Conservation (phyloP, 2,888 invertebrate species). For the Diplazon laetatorius region DNA sequence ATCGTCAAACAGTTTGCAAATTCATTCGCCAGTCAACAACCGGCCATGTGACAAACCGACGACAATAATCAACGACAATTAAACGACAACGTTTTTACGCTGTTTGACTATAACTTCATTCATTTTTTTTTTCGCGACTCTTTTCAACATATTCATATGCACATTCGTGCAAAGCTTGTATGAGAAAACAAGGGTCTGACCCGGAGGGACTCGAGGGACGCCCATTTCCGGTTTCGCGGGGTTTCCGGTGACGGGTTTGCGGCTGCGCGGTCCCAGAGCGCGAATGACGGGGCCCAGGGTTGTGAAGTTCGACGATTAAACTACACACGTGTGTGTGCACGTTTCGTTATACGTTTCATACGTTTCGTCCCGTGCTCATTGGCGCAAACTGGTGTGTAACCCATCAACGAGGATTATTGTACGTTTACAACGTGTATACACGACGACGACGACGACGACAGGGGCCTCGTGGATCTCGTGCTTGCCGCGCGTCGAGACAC, state of each 20-base stretch:
- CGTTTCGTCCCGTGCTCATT: slow-evolving; percentile 11
- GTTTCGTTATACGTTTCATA: too few relatives aligned
- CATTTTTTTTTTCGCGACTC: too few relatives aligned
- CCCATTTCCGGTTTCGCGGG: slow-evolving; percentile 71
- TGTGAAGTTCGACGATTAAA: slow-evolving; percentile 59
- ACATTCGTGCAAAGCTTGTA: too few relatives aligned
- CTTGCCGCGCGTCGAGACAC: slow-evolving; percentile 66
- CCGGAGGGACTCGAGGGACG: slow-evolving; percentile 55
- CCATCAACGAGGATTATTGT: slow-evolving; percentile 47
- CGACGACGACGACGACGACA: slow-evolving; percentile 60
- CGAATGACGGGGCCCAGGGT: slow-evolving; percentile 43
- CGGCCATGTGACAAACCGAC: too few relatives aligned
- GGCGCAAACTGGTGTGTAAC: too few relatives aligned
- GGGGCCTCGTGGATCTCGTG: too few relatives aligned
- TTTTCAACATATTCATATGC: too few relatives aligned
- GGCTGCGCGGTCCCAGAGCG: slow-evolving; percentile 13
- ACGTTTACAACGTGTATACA: too few relatives aligned
- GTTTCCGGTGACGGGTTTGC: slow-evolving; percentile 70
- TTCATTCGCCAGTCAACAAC: too few relatives aligned
- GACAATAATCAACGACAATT: too few relatives aligned
- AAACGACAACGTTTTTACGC: slow-evolving; percentile 51
- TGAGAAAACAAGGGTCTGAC: slow-evolving; percentile 66
- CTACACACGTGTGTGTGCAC: slow-evolving; percentile 60
- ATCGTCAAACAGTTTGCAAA: too few relatives aligned
- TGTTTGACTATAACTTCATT: too few relatives aligned